Base-by-base conservation (phyloP, 2,797 vertebrate species). In the Pipistrellus pygmaeus region DNA sequence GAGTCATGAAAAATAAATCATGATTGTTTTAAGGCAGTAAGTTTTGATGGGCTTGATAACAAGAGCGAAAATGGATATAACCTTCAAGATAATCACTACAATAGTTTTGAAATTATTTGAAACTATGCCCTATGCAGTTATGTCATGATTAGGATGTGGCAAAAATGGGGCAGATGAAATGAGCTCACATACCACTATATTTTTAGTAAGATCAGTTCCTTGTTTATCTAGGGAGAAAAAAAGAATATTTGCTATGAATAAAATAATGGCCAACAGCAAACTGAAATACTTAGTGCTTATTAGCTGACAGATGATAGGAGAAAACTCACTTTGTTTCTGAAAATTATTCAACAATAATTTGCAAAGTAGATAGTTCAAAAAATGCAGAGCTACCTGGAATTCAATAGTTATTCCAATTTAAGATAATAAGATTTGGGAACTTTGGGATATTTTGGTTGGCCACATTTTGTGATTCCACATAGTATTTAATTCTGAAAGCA, bases 401-500 rank as follows among this genome's bases (percentile, higher is more conserved):
- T 6, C 27, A 48, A 5, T 85, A 55, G 30, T 68, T 90, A 62
- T 32, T 76, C 20, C 0, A 27, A 62, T 85, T 68, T 82, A 92
- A 13, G 7, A 14, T 82, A 32, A 85, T 77, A 6, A 69, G 30
- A 48, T 82, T 57, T 53, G 44, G 41, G 2, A 0, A 44, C 21
- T 92, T 80, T 41, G 38, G 53, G 55, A 7, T 76, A 12, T 41
- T 73, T 86, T 94, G 21, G 25, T 75, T 32, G 38, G 44, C 23
- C 21, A n/a, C 48, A 32, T 38, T 92, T 93, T 83, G 32, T 41
- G 60, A 68, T 83, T 21, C 5, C 41, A 32, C 7, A 4, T 66
- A 13, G 69, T 51, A n/a, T 85, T 77, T 91, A 60, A 82, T 93
- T 66, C 30, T 51, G 44, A 80, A 94, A 81, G 38, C 12, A 66